These are phyloP conservation scores for Brachionichthys hirsutus DNA, from an alignment of 2,113 vertebrate species.

Conservation along the genomic window DNA sequence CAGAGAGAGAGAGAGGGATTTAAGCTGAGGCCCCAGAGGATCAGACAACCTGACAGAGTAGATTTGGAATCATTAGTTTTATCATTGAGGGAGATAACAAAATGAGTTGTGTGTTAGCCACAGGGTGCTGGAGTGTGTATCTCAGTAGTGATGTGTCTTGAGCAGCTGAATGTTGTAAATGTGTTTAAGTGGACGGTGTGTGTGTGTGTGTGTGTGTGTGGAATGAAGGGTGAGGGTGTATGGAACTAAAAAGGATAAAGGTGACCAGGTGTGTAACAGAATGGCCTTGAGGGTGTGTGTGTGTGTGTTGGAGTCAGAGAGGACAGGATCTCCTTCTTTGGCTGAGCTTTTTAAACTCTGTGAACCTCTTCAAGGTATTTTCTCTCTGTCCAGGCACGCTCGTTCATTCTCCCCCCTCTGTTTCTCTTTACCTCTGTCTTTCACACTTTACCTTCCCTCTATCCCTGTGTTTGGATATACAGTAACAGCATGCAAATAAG, in stretches of 20 bases:
- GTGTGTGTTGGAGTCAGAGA: constrained; percentile 44
- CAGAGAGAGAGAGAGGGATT: constrained; percentile 40
- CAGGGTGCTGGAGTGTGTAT: constrained; percentile 42
- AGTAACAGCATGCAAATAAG: constrained; percentile 32
- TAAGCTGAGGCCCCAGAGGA: constrained; percentile 58
- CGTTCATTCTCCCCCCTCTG: constrained; percentile 50
- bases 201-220: constrained; percentile 35
- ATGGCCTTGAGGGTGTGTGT: constrained; percentile 63
- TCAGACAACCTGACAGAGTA: constrained; percentile 74
- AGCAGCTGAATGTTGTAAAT: constrained; percentile 26
- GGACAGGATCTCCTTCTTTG: constrained; percentile 71
- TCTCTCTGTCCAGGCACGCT: constrained; percentile 78
- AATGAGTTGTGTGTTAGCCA: constrained; percentile 53
- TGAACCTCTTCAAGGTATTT: constrained; percentile 75
- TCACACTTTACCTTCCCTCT: constrained; percentile 42
- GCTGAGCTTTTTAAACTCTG: constrained; percentile 72
- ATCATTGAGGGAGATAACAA: constrained; percentile 64
- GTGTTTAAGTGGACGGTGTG: constrained; percentile 19
- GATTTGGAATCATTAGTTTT: constrained; percentile 83
- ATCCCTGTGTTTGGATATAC: constrained; percentile 31
- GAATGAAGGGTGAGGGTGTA: constrained; percentile 31
- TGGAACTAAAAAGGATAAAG: constrained; percentile 65
- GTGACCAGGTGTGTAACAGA: constrained; percentile 79
- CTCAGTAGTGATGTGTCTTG: constrained; percentile 25
- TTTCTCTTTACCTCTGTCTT: constrained; percentile 57